A percentile compares a stretch with the other conserved stretches of the same genome.
These are phyloP conservation scores for Hydra vulgaris DNA, from an alignment of 30 jellyfish, hydroid and myxozoan species.

Conservation along the genomic window DNA sequence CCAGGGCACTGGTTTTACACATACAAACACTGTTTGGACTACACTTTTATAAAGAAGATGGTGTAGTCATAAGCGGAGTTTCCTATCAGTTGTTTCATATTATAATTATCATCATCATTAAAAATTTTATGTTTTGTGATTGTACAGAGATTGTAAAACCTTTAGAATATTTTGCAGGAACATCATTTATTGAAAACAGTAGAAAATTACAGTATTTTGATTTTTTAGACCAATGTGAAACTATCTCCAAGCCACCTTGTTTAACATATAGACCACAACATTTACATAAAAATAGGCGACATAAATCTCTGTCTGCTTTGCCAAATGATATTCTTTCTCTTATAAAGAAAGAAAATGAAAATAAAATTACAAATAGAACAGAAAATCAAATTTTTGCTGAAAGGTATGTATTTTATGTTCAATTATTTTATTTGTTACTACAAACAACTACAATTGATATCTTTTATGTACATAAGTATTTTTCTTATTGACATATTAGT, in stretches of 20 bases:
- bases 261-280: neutral
- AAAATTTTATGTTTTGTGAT: too few relatives aligned
- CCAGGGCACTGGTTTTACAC: too few relatives aligned
- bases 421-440: too few relatives aligned
- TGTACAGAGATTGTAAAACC: too few relatives aligned
- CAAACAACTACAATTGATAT: too few relatives aligned
- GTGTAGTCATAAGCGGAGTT: too few relatives aligned
- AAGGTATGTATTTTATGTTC: neutral
- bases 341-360: conserved; percentile 2
- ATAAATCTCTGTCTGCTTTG: conserved; percentile 27
- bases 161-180: neutral
- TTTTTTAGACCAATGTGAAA: neutral
- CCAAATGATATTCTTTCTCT: conserved; percentile 10
- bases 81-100: too few relatives aligned
- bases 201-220: conserved; percentile 14
- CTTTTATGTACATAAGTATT: too few relatives aligned
- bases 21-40: too few relatives aligned
- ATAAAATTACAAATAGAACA: neutral
- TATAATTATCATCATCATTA: too few relatives aligned
- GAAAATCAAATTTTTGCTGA: neutral
- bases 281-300: neutral
- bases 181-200: neutral
- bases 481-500: too few relatives aligned
- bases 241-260: neutral
- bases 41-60: too few relatives aligned